Evolutionary conservation across 2,888 invertebrate genomes (phyloP).

Genomic region (Eupithecia subumbrata): DNA sequence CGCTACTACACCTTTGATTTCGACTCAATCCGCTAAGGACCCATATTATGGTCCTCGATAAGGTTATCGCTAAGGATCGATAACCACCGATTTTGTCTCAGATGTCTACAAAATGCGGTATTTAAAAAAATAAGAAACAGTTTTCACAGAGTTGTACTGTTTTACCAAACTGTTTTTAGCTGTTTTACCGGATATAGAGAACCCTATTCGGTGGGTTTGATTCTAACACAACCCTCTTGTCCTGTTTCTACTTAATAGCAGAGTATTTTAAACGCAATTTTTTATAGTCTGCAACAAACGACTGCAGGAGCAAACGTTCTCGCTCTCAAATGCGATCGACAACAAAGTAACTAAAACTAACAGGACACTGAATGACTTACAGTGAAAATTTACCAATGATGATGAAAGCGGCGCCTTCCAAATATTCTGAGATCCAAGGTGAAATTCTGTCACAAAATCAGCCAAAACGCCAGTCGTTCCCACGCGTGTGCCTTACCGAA

Average conservation of each 20-base stretch:
- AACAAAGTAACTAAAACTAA: no score
- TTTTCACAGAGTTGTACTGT: no score
- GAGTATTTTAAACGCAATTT: no score
- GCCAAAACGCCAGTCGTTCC: conserved; percentile 61
- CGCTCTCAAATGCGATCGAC: no score
- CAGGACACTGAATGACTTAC: neutral
- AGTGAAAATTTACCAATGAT: neutral
- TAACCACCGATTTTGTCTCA: no score
- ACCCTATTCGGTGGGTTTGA: no score
- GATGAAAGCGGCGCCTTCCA: conserved; percentile 39
- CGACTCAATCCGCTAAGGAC: neutral
- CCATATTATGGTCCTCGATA: neutral
- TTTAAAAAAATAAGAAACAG: no score
- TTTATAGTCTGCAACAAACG: neutral
- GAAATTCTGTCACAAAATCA: conserved; percentile 41
- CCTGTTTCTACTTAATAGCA: neutral
- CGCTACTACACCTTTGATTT: neutral
- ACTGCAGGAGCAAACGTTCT: neutral
- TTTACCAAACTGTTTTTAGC: no score
- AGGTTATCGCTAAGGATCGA: no score
- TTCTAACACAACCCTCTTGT: neutral
- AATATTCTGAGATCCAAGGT: conserved; percentile 41
- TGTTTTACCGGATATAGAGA: no score
- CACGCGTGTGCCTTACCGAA: conserved; percentile 82
- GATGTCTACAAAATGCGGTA: neutral